Evolutionary conservation across 2,888 invertebrate genomes (phyloP).

Genomic region (Nipponacmea schrenckii): DNA sequence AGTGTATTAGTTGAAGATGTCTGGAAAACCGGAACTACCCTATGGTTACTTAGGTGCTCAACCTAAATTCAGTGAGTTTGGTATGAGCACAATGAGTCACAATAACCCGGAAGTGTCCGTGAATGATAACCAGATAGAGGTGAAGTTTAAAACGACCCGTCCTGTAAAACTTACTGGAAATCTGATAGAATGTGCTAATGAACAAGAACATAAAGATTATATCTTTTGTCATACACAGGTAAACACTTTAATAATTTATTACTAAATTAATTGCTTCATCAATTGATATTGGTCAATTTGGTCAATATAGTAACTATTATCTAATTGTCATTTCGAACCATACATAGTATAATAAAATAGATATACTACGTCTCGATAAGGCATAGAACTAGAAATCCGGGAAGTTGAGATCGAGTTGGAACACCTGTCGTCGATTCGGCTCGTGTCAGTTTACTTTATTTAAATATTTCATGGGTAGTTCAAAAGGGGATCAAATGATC

Average conservation of each 20-base stretch:
- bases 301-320: too few species aligned
- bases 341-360: too few species aligned
- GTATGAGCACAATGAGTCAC: conserved; percentile 46
- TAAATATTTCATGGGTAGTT: too few species aligned
- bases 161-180: conserved; percentile 53
- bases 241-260: neutral
- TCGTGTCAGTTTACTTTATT: too few species aligned
- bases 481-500: too few species aligned
- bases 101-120: conserved; percentile 39
- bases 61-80: conserved; percentile 51
- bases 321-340: too few species aligned
- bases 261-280: too few species aligned
- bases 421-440: too few species aligned
- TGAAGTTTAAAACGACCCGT: conserved; percentile 38
- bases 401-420: too few species aligned
- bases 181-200: conserved; percentile 40
- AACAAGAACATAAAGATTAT: conserved; percentile 41
- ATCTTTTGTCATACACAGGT: conserved; percentile 51
- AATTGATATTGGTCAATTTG: too few species aligned
- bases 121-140: conserved; percentile 44
- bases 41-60: conserved; percentile 55
- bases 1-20: conserved; percentile 26
- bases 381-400: too few species aligned
- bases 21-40: conserved; percentile 47
- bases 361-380: too few species aligned